Percentiles rank a stretch among this genome's conserved stretches.
phyloP scores from a whole-genome alignment of 2,113 vertebrate genomes.

The Rhizomys pruinosus region DNA sequence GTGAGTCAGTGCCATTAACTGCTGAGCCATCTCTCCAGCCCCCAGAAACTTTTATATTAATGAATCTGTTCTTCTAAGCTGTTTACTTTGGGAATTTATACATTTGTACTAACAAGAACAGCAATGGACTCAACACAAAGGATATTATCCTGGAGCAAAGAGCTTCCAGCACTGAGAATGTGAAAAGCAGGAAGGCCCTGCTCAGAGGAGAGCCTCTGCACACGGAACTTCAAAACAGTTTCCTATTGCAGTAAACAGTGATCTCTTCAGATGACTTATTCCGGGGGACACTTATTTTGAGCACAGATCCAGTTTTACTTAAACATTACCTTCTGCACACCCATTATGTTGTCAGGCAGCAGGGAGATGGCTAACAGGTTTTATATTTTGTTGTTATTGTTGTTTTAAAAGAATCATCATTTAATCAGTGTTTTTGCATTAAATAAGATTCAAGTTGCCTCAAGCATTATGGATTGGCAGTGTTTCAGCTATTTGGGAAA shows the following conservation, averaged over 20 bases:
- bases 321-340: conserved; percentile 15
- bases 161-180: background rate
- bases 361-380: conserved; percentile 44
- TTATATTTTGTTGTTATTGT: conserved; percentile 56
- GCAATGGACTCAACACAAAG: conserved; percentile 26
- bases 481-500: conserved; percentile 72
- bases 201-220: conserved; percentile 22
- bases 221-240: conserved; percentile 58
- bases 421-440: conserved; percentile 74
- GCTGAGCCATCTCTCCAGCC: too few relatives aligned
- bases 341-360: conserved; percentile 34
- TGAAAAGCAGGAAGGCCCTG: conserved; percentile 35
- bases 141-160: conserved; percentile 44
- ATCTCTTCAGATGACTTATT: conserved; percentile 55
- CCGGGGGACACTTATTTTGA: conserved; percentile 36
- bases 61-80: conserved; percentile 57
- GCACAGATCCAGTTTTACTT: conserved; percentile 25
- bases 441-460: conserved; percentile 73
- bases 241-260: conserved; percentile 17
- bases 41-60: conserved; percentile 42
- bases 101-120: conserved; percentile 53
- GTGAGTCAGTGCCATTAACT: too few relatives aligned
- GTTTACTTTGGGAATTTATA: conserved; percentile 36
- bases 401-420: conserved; percentile 72
- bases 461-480: conserved; percentile 67